Conservation (phyloP, 2,113 vertebrate species). For the Oncorhynchus clarkii region DNA sequence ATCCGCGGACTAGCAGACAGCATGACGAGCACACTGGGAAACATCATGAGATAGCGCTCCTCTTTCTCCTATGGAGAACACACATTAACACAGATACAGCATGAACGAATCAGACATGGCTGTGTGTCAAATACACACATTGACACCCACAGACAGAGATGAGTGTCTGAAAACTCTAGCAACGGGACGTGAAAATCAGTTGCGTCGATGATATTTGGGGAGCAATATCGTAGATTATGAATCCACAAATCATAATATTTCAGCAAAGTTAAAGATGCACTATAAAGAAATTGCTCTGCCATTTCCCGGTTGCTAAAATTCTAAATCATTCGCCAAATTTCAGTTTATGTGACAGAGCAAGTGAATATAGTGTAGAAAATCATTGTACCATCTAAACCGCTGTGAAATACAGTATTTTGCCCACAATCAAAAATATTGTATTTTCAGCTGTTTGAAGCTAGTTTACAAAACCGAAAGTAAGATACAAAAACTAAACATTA, state of each 20-base stretch:
- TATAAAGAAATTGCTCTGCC: no score
- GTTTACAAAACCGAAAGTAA: no score
- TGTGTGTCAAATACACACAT: neutral
- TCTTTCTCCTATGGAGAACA: slow-evolving; percentile 84
- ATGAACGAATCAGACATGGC: neutral
- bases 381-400: no score
- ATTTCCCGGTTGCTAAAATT: no score
- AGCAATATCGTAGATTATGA: neutral
- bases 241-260: neutral
- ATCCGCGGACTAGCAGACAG: slow-evolving; percentile 93
- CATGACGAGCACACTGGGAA: slow-evolving; percentile 86
- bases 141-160: neutral
- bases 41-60: slow-evolving; percentile 92
- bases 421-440: no score
- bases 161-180: neutral
- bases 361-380: no score
- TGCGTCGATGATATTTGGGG: neutral
- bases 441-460: no score
- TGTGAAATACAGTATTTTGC: no score
- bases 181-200: no score
- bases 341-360: no score
- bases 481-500: no score
- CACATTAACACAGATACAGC: neutral
- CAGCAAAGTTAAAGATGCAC: neutral
- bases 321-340: no score